These are phyloP conservation scores for Premnoplex brunnescens DNA, from an alignment of 2,797 vertebrate species.

Conservation along the genomic window DNA sequence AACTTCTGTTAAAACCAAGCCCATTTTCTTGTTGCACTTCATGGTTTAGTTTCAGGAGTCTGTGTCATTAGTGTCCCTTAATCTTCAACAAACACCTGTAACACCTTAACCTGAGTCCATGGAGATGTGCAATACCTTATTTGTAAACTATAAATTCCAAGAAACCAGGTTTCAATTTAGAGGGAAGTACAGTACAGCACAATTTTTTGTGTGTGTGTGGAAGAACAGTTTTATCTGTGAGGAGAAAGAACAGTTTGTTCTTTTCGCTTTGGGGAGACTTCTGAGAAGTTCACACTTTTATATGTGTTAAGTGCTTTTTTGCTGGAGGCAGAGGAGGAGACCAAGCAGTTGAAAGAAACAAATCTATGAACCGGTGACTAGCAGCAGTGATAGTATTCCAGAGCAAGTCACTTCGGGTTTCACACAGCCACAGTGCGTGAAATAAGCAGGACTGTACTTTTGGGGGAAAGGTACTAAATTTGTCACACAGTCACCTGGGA, in stretches of 20 bases:
- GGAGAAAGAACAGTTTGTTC: neutral
- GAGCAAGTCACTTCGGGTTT: neutral
- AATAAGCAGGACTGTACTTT: neutral
- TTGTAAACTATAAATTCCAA: neutral
- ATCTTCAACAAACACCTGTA: neutral
- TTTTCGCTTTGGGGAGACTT: neutral
- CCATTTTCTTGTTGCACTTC: neutral
- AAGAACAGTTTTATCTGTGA: neutral
- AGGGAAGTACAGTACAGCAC: neutral
- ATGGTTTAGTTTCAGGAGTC: neutral
- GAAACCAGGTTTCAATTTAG: neutral
- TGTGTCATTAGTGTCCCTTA: neutral
- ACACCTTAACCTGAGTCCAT: neutral
- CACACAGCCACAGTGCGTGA: neutral
- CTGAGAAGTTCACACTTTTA: neutral
- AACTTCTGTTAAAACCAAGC: neutral
- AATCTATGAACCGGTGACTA: neutral
- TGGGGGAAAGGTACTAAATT: neutral
- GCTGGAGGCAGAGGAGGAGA: neutral
- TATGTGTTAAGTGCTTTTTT: neutral
- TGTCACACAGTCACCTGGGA: neutral
- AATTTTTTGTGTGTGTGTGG: neutral
- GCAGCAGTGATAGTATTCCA: neutral
- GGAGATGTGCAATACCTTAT: neutral
- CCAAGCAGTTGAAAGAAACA: neutral